These are phyloP conservation scores for Eristalinus aeneus DNA, from an alignment of 2,888 invertebrate genomes.

Conservation along the genomic window DNA sequence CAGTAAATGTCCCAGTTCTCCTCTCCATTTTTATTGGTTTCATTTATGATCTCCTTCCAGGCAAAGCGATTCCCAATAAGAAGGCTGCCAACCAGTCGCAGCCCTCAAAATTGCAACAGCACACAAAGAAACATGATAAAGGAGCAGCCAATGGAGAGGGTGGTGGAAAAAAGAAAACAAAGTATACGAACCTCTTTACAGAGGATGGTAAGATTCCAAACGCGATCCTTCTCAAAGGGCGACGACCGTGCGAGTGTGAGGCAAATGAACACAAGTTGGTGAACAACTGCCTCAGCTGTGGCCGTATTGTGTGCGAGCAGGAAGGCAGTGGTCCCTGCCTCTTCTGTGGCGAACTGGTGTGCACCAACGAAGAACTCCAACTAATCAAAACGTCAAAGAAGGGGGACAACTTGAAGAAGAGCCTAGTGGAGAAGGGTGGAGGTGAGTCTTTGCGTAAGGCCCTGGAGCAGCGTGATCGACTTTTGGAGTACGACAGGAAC, in stretches of 20 bases:
- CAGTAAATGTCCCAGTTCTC: conserved; percentile 75
- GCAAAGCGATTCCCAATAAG: conserved; percentile 72
- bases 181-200: conserved; percentile 88
- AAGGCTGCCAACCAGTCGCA: conserved; percentile 64
- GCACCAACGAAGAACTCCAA: conserved; percentile 87
- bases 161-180: conserved; percentile 84
- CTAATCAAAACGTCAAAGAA: conserved; percentile 86
- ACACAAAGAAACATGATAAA: conserved; percentile 44
- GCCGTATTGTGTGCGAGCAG: conserved; percentile 95
- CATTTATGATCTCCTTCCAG: conserved; percentile 14
- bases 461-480: conserved; percentile 88
- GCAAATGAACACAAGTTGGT: conserved; percentile 93
- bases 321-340: conserved; percentile 99
- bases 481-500: conserved; percentile 92
- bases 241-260: conserved; percentile 95
- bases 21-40: neutral
- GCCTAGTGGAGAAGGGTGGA: conserved; percentile 85
- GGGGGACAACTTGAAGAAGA: conserved; percentile 85
- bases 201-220: conserved; percentile 85
- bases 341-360: conserved; percentile 93
- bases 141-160: neutral
- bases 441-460: conserved; percentile 89
- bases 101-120: conserved; percentile 36
- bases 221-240: conserved; percentile 85
- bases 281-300: conserved; percentile 96